Base-by-base conservation (phyloP, 2,888 invertebrate species). In the Calephelis perditalis region DNA sequence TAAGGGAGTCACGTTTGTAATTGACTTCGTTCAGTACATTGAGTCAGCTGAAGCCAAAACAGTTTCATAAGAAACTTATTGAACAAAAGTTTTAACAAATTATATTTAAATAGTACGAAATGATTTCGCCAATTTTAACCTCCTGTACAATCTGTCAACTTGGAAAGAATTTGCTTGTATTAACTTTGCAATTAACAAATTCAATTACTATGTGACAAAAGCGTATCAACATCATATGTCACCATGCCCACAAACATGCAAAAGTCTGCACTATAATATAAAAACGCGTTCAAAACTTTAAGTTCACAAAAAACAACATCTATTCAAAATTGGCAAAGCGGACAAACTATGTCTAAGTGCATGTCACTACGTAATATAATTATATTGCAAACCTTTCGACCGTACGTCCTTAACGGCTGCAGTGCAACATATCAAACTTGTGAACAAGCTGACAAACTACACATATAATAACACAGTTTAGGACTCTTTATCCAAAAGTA, bases 351-450 rank as follows among this genome's bases (percentile, higher is more conserved):
- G 62, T 66, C 70, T 67, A 67, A 65, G 73, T 72, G 72, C 73
- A 68, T 65, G 61, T 67, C 70, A 72, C 72, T 73, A 73, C 71
- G 64, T 62, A 69, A 70, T 70, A 68, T 68, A 69, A 70, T 71
- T 68, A 70, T 70, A 69, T 71, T 72, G 71, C 72, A 70, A 73
- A 73, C 89, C 89, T 90, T 89, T 75, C 86, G 85, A 78, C 84
- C 81, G 82, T 88, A 86, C 65, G 82, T 90, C 89, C 89, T 86
- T 85, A 87, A 79, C 72, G 87, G 89, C 89, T 89, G 89, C 89
- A 75, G 82, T 83, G 86, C 79, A 86, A 84, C 85, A 86, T 84
- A 78, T 78, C 73, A 57, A 74, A 73, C 71, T 71, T 70, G 69
- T 76, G 71, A 76, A 72, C 67, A 67, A 63, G 58, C 66, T 58